Evolutionary conservation across 1,140 invertebrate species (phyloP).

Genomic region (Pseudomyrmex flavicornis): DNA sequence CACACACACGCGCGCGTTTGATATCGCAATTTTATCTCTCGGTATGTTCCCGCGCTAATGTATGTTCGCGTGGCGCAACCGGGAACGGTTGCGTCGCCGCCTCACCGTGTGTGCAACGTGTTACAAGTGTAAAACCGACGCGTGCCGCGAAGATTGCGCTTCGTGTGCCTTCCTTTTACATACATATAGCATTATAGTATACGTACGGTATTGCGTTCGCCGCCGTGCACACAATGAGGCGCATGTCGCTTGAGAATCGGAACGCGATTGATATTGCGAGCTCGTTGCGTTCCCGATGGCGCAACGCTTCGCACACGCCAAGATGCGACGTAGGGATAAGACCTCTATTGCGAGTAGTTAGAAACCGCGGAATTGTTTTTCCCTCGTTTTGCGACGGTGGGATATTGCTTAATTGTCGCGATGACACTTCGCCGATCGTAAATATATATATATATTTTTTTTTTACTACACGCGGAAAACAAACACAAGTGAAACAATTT

Average conservation of each 20-base stretch:
- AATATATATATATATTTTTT: too few species aligned
- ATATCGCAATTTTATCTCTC: slow-evolving; percentile 18
- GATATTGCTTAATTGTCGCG: neutral
- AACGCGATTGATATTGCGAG: slow-evolving; percentile 76
- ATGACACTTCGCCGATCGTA: neutral
- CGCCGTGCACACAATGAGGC: slow-evolving; percentile 72
- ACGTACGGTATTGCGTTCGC: slow-evolving; percentile 71
- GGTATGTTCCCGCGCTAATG: too few species aligned
- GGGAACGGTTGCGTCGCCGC: neutral
- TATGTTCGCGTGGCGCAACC: slow-evolving; percentile 31
- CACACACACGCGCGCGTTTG: neutral
- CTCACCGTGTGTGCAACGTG: slow-evolving; percentile 14
- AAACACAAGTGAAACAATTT: too few species aligned
- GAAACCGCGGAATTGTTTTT: neutral
- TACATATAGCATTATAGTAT: too few species aligned
- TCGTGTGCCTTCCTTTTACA: slow-evolving; percentile 57
- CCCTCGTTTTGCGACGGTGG: neutral
- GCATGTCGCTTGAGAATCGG: slow-evolving; percentile 78
- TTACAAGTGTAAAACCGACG: slow-evolving; percentile 60
- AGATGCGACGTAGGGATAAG: slow-evolving; percentile 24
- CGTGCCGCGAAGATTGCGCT: slow-evolving; percentile 50
- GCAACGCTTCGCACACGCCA: slow-evolving; percentile 42
- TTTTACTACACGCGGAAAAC: too few species aligned
- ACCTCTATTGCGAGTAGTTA: slow-evolving; percentile 3
- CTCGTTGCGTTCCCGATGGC: slow-evolving; percentile 60